These are phyloP conservation scores for Chroicocephalus ridibundus DNA, from an alignment of 2,113 vertebrate species.

Conservation along the genomic window DNA sequence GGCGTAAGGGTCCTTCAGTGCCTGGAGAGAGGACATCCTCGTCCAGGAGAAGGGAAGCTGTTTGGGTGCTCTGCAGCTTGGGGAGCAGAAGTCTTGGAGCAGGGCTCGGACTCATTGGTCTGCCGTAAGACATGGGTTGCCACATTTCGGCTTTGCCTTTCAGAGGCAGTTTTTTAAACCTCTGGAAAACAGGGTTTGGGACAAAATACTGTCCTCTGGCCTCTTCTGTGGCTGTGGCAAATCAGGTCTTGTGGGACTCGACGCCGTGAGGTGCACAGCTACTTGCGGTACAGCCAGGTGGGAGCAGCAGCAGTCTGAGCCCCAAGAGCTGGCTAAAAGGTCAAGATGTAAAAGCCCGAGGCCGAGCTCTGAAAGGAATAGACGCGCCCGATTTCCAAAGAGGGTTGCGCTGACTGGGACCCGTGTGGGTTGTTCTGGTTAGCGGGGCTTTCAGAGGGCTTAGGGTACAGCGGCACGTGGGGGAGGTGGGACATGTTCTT, in stretches of 20 bases:
- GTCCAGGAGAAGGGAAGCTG: not conserved
- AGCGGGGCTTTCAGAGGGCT: not conserved
- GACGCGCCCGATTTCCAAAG: accelerated
- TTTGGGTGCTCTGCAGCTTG: not conserved
- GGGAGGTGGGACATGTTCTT: not conserved
- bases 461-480: not conserved
- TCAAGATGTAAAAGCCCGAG: not conserved
- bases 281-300: not conserved
- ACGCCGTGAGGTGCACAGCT: not conserved
- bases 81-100: not conserved
- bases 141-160: not conserved
- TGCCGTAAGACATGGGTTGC: not conserved
- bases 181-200: not conserved
- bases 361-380: not conserved
- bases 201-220: not conserved
- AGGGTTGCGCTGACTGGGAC: not conserved
- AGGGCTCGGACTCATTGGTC: accelerated
- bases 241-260: not conserved
- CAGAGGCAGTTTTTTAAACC: not conserved
- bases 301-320: not conserved
- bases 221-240: not conserved
- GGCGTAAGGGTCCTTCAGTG: not conserved
- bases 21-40: not conserved
- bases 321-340: not conserved
- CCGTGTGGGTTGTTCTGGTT: not conserved